These are phyloP conservation scores for Onychostruthus taczanowskii DNA, from an alignment of 2,113 vertebrate genomes.

Conservation along the genomic window DNA sequence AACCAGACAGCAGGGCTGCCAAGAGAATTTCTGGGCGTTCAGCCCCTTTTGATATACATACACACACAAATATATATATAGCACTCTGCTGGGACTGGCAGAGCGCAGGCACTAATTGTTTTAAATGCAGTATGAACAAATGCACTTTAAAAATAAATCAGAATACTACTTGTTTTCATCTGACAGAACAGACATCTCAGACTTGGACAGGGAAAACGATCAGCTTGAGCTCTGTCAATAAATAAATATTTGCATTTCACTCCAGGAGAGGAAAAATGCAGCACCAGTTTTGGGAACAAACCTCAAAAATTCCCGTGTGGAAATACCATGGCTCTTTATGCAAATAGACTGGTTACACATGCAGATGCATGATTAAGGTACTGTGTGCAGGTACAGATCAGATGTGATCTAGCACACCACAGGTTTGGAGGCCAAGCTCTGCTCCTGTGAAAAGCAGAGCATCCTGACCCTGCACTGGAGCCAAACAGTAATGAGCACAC, in stretches of 20 bases:
- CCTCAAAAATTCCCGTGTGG: slow-evolving; percentile 48
- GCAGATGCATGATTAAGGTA: neutral
- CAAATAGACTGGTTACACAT: neutral
- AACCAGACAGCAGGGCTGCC: slow-evolving; percentile 79
- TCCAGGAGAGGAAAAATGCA: slow-evolving; percentile 52
- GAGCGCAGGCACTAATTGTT: slow-evolving; percentile 48
- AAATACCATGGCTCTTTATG: slow-evolving; percentile 9
- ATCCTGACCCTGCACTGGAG: neutral
- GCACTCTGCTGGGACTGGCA: slow-evolving; percentile 32
- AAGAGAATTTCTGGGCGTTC: slow-evolving; percentile 73
- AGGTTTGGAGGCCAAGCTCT: neutral
- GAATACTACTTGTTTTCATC: slow-evolving; percentile 43
- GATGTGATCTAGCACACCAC: neutral
- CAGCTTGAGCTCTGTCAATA: slow-evolving; percentile 46
- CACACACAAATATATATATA: slow-evolving; percentile 28
- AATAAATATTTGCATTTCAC: slow-evolving; percentile 60
- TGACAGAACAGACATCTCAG: slow-evolving; percentile 11
- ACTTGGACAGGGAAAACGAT: slow-evolving; percentile 1
- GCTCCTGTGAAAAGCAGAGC: neutral
- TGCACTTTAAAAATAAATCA: slow-evolving; percentile 2
- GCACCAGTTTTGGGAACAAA: slow-evolving; percentile 33
- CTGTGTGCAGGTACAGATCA: neutral
- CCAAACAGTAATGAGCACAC: neutral
- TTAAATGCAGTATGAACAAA: slow-evolving; percentile 30
- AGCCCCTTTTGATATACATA: slow-evolving; percentile 69